phyloP scores from a whole-genome alignment of 2,113 vertebrate genomes.

The Rhinogobius similis region DNA sequence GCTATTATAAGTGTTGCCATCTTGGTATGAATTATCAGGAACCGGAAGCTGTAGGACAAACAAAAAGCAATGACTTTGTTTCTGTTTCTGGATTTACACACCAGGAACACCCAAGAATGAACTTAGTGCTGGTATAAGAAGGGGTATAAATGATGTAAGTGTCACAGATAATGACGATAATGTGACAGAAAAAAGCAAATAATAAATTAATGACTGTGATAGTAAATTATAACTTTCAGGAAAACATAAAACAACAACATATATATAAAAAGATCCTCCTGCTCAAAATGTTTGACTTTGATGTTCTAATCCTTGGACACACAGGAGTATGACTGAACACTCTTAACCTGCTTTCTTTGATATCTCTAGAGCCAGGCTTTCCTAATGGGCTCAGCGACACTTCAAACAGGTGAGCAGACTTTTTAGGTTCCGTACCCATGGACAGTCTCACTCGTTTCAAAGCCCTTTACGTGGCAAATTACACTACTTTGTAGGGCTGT shows the following conservation, averaged over 20 bases:
- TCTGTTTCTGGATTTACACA: not conserved
- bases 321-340: not conserved
- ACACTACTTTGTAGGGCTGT: too few relatives aligned
- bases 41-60: not conserved
- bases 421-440: not conserved
- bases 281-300: not conserved
- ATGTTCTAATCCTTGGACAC: not conserved
- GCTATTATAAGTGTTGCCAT: too few relatives aligned
- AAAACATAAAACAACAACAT: not conserved
- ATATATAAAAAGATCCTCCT: not conserved
- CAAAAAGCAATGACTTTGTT: not conserved
- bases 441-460: not conserved
- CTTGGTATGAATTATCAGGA: not conserved
- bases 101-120: too few relatives aligned
- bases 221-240: too few relatives aligned
- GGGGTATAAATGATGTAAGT: too few relatives aligned
- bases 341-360: not conserved
- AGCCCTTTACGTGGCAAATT: too few relatives aligned
- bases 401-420: not conserved
- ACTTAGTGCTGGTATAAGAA: too few relatives aligned
- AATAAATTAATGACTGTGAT: not conserved
- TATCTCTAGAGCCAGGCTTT: not conserved
- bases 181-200: too few relatives aligned
- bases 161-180: too few relatives aligned
- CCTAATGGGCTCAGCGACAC: not conserved